These are phyloP conservation scores for Labrus mixtus DNA, from an alignment of 2,113 vertebrate species.

Conservation along the genomic window DNA sequence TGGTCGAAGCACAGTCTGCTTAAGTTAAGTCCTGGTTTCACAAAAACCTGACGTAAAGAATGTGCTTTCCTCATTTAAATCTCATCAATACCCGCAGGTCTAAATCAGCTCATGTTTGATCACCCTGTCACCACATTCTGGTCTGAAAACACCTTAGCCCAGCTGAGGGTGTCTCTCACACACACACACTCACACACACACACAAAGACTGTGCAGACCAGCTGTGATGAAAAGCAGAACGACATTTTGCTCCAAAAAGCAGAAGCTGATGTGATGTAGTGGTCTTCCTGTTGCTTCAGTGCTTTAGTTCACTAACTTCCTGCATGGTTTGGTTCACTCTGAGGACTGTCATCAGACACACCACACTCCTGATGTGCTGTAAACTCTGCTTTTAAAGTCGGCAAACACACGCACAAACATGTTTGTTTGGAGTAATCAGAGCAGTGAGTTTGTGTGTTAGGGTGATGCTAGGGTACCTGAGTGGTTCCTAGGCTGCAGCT, in stretches of 20 bases:
- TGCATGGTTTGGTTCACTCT: conserved; percentile 16
- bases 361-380: neutral
- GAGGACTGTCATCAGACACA: neutral
- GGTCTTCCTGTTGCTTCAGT: conserved; percentile 78
- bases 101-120: neutral
- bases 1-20: too few relatives aligned
- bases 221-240: conserved; percentile 67
- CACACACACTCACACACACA: neutral
- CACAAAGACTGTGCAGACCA: conserved; percentile 1
- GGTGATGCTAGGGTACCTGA: conserved; percentile 62
- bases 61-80: neutral
- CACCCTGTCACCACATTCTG: neutral
- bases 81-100: neutral
- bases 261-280: conserved; percentile 59
- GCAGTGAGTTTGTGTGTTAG: conserved; percentile 21
- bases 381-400: neutral
- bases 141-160: conserved; percentile 1
- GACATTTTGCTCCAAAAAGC: conserved; percentile 52
- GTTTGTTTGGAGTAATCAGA: neutral
- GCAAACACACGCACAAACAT: neutral
- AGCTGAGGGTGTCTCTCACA: conserved; percentile 12
- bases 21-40: too few relatives aligned
- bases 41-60: too few relatives aligned
- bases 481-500: conserved; percentile 72
- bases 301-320: conserved; percentile 71